These are phyloP conservation scores for Otis tarda DNA, from an alignment of 2,113 vertebrate species.

Conservation along the genomic window DNA sequence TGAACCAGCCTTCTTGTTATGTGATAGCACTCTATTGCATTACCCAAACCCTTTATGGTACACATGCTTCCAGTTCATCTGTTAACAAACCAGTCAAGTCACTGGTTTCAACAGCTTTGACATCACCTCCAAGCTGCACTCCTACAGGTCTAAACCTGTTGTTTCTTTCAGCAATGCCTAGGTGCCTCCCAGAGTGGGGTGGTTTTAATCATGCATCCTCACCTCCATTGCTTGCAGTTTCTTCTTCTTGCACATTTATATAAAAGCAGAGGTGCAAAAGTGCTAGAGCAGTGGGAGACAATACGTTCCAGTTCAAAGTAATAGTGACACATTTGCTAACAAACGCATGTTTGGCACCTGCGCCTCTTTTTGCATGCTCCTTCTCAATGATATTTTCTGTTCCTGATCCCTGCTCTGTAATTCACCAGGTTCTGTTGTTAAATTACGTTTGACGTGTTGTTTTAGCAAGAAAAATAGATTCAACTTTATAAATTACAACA, in stretches of 20 bases:
- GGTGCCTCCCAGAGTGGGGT: conserved; percentile 19
- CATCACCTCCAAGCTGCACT: neutral
- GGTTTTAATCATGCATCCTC: neutral
- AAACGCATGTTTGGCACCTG: neutral
- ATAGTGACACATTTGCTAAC: neutral
- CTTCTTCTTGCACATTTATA: neutral
- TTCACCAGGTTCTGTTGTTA: neutral
- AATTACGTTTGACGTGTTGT: neutral
- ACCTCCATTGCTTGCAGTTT: neutral
- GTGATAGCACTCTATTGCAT: neutral
- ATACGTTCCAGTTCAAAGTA: neutral
- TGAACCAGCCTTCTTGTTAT: neutral
- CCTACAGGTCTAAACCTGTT: conserved; percentile 22
- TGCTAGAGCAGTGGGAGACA: neutral
- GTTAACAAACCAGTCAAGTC: conserved; percentile 16
- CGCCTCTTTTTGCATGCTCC: neutral
- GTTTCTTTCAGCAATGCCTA: conserved; percentile 17
- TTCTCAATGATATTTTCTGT: neutral
- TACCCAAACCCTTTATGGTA: neutral
- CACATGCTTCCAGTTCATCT: neutral
- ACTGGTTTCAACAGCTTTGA: conserved; percentile 39
- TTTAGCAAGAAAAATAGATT: neutral
- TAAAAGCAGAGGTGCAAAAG: neutral
- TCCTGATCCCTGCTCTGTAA: neutral
- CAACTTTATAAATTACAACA: neutral